phyloP scores from a whole-genome alignment of 2,797 vertebrate species.

The Sylvia borin region DNA sequence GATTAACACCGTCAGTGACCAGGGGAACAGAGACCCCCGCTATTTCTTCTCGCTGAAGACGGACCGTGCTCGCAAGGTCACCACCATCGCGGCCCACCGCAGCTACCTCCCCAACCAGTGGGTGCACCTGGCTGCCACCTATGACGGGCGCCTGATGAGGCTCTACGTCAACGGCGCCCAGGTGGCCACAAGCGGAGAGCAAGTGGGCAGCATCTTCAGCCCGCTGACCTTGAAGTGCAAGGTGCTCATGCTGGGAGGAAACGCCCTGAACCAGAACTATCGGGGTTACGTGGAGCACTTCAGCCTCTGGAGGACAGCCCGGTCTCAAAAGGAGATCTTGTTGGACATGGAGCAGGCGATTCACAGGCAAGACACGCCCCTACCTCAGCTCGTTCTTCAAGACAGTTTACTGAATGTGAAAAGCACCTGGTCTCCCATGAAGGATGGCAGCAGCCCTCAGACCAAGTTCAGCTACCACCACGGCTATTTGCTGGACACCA shows the following conservation, averaged over 20 bases:
- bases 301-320: constrained; percentile 89
- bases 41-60: constrained; percentile 99
- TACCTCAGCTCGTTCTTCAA: constrained; percentile 91
- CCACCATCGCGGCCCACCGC: constrained; percentile 88
- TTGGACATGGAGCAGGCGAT: constrained; percentile 84
- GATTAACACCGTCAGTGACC: constrained; percentile 91
- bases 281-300: constrained; percentile 89
- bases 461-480: constrained; percentile 76
- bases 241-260: constrained; percentile 95
- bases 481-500: constrained; percentile 86
- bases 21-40: constrained; percentile 92
- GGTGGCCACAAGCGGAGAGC: constrained; percentile 90
- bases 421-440: constrained; percentile 85
- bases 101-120: constrained; percentile 93
- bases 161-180: constrained; percentile 96
- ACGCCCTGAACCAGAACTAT: constrained; percentile 92
- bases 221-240: constrained; percentile 95
- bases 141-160: constrained; percentile 90
- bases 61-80: constrained; percentile 94
- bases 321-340: constrained; percentile 90
- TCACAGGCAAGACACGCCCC: constrained; percentile 79
- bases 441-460: constrained; percentile 80
- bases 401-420: constrained; percentile 92
- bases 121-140: constrained; percentile 91
- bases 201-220: constrained; percentile 95